A percentile compares a stretch with the other conserved stretches of the same genome.
Evolutionary conservation across 2,888 invertebrate species (phyloP).

Genomic region (Leuctra nigra): DNA sequence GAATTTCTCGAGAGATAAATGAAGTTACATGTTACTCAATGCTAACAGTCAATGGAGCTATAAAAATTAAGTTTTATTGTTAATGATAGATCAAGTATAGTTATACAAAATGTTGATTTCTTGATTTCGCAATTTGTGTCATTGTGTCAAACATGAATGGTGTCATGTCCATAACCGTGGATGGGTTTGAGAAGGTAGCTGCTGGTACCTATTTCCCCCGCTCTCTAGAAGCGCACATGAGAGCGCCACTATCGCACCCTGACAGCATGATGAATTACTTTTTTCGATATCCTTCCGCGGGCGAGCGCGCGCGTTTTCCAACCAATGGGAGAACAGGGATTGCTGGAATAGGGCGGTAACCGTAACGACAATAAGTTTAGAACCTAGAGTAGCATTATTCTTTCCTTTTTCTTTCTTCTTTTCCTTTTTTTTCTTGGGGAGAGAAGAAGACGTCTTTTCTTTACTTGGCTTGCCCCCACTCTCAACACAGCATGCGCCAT

Average conservation of each 20-base stretch:
- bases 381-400: slow-evolving; percentile 13
- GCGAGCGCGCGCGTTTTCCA: slow-evolving; percentile 8
- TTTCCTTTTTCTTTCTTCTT: slow-evolving; percentile 13
- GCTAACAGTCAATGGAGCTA: too few species aligned
- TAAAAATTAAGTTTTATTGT: too few species aligned
- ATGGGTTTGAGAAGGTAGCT: too few species aligned
- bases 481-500: not conserved
- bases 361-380: slow-evolving; percentile 16
- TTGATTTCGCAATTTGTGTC: too few species aligned
- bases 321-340: slow-evolving; percentile 24
- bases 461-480: not conserved
- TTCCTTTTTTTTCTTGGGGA: too few species aligned
- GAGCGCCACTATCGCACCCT: not conserved
- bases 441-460: slow-evolving; percentile 3
- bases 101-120: too few species aligned
- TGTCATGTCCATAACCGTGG: too few species aligned
- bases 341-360: slow-evolving; percentile 27
- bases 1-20: too few species aligned
- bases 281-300: slow-evolving; percentile 24
- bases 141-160: too few species aligned
- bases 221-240: not conserved
- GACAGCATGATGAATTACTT: slow-evolving; percentile 12
- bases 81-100: too few species aligned
- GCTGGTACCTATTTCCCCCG: not conserved
- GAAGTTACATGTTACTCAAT: too few species aligned